Evolutionary conservation across 2,113 vertebrate genomes (phyloP), one percentile per base, ranked within the genome.

Genomic region (Phycodurus eques): DNA sequence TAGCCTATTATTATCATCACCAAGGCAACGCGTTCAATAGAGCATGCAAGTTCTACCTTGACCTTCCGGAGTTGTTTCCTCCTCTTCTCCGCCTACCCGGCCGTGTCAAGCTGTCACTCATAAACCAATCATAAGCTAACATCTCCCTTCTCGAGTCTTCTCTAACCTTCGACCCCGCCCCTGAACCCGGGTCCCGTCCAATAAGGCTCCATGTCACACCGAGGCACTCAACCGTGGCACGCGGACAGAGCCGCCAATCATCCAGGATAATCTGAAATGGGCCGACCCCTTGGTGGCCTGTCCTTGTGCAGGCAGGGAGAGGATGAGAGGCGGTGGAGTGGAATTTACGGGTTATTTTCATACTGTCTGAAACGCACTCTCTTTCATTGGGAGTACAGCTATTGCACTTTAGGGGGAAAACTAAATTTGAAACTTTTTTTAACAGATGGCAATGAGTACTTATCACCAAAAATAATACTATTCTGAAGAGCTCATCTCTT

Each of bases 51-150:
- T 67, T 60, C 31, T 68, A 39, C 83, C 81, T 82, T 83, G 80
- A 87, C 82, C 87, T 47, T 67, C 33, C 33, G 71, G 70, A 73
- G 61, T 12, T 59, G 22, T 14, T 65, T 43, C 64, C 70, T 71
- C 43, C 17, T 78, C 74, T 56, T 27, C 43, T 68, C 69, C 75
- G 27, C 56, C 68, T 46, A 64, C 83, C 80, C 80, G 67, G 27
- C 73, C 67, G 54, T 80, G 79, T 86, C 76, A 72, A 59, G 72
- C 87, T 88, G 88, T 85, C 88, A 84, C 73, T 89, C 88, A 88
- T 88, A 90, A 90, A 89, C 82, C 82, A 91, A 88, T 89, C 87
- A 85, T 47, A 82, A 83, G 75, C 75, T 75, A 83, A 88, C 86
- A 84, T 88, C 86, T 85, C 77, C 83, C 83, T 87, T 77, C 74